Conservation (phyloP, 2,797 vertebrate genomes). For the Momotus momota region DNA sequence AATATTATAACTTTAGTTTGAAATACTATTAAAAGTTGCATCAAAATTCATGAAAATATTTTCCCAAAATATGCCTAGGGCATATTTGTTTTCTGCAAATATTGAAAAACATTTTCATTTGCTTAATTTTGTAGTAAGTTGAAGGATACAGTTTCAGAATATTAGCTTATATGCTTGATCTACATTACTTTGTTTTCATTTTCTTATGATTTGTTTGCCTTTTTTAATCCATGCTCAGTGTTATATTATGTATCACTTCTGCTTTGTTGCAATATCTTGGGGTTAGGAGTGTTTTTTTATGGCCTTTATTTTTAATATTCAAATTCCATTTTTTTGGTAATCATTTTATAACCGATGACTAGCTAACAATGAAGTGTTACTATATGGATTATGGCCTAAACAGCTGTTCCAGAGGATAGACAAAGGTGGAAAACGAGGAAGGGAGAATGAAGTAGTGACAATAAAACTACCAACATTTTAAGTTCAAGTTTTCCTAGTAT, state of each 20-base stretch:
- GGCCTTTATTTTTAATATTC: not conserved
- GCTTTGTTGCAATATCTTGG: not conserved
- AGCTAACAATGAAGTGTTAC: not conserved
- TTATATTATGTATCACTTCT: not conserved
- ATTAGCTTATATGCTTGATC: not conserved
- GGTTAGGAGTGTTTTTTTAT: not conserved
- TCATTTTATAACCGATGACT: not conserved
- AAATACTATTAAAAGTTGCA: not conserved
- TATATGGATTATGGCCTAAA: accelerated
- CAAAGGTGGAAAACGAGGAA: not conserved
- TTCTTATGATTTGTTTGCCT: not conserved
- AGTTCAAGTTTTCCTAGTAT: not conserved
- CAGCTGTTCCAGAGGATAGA: not conserved
- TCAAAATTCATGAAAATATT: not conserved
- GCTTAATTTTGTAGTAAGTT: not conserved
- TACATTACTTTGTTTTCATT: not conserved
- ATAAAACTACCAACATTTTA: not conserved
- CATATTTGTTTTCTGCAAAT: not conserved
- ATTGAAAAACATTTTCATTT: not conserved
- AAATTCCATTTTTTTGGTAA: not conserved
- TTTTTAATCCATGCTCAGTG: not conserved
- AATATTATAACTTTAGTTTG: not conserved
- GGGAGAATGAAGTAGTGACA: not conserved
- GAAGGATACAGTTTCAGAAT: not conserved
- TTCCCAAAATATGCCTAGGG: not conserved